phyloP scores from a whole-genome alignment of 2,797 vertebrate genomes.

The Parauchenoglanis punctatus region DNA sequence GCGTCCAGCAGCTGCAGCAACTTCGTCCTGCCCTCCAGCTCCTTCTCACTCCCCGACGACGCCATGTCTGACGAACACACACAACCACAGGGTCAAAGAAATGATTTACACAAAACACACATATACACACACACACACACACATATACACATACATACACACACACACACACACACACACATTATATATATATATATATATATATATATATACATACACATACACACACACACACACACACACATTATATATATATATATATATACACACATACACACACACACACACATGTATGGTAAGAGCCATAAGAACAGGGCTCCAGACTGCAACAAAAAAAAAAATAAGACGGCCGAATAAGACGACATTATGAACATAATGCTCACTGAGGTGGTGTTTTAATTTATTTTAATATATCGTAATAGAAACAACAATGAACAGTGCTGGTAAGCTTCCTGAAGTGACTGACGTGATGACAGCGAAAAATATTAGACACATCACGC shows the following conservation, averaged over 20 bases:
- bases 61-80: slow-evolving; percentile 72
- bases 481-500: background rate
- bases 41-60: slow-evolving; percentile 74
- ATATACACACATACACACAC: background rate
- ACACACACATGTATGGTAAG: too few relatives aligned
- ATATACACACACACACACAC: background rate
- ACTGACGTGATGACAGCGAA: background rate
- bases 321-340: too few relatives aligned
- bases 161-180: too few relatives aligned
- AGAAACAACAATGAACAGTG: background rate
- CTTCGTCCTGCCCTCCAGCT: slow-evolving; percentile 85
- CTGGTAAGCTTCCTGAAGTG: background rate
- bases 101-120: too few relatives aligned
- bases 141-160: background rate
- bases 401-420: background rate
- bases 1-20: slow-evolving; percentile 88
- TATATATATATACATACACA: too few relatives aligned
- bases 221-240: too few relatives aligned
- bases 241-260: too few relatives aligned
- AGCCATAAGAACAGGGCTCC: background rate
- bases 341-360: too few relatives aligned
- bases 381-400: too few relatives aligned
- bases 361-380: too few relatives aligned
- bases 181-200: too few relatives aligned
- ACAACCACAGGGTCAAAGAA: background rate